These are phyloP conservation scores for Hoplias malabaricus DNA, from an alignment of 2,113 vertebrate genomes.

Conservation along the genomic window DNA sequence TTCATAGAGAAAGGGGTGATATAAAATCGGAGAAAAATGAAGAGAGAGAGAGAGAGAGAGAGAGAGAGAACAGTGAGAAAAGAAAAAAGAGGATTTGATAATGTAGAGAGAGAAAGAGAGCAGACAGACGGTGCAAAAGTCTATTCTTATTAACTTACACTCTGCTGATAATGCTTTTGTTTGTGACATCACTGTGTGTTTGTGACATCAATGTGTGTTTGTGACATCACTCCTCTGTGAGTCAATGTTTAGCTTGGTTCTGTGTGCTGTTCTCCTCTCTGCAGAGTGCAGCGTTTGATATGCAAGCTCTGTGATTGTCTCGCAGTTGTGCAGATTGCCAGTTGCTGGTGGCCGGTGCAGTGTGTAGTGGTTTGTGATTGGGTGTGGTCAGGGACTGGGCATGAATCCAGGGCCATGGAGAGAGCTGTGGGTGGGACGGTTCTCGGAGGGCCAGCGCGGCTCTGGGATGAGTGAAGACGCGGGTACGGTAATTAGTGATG, in stretches of 20 bases:
- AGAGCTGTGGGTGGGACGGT: constrained; percentile 13
- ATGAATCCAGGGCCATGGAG: constrained; percentile 18
- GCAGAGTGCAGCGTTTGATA: constrained; percentile 18
- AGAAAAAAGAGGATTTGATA: background rate
- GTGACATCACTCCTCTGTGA: no score
- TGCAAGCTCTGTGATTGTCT: constrained; percentile 30
- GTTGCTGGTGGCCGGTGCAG: constrained; percentile 30
- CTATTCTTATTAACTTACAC: no score
- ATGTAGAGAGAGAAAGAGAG: background rate
- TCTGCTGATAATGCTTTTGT: no score
- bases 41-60: background rate
- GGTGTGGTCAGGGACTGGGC: constrained; percentile 34
- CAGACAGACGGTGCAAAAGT: no score
- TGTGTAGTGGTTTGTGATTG: constrained; percentile 47
- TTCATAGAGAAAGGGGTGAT: background rate
- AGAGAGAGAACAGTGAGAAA: background rate
- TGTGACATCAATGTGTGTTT: no score
- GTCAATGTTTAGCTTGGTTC: no score
- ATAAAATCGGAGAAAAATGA: no score
- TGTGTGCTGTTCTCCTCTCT: constrained; percentile 14
- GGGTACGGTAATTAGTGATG: constrained; percentile 19
- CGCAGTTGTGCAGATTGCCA: constrained; percentile 42
- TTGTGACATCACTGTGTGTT: no score
- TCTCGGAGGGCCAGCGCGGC: background rate
- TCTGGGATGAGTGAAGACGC: background rate